Conservation (phyloP, 2,888 invertebrate genomes). For the Tuta absoluta region DNA sequence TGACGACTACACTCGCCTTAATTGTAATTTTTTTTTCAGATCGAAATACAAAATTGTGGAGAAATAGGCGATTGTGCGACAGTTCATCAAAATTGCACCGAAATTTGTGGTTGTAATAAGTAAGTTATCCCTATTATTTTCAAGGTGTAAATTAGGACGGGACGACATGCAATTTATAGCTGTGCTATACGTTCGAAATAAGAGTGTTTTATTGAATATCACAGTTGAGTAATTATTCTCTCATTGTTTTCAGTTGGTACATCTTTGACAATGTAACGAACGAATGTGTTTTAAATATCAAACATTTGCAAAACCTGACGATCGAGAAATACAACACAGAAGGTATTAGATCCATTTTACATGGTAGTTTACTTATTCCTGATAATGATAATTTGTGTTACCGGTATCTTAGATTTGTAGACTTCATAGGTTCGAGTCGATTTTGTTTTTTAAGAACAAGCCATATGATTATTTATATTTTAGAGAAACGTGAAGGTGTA, state of each 20-base stretch:
- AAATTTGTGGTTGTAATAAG: conserved; percentile 58
- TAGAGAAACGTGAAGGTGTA: no score
- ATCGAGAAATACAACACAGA: conserved; percentile 46
- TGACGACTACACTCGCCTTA: no score
- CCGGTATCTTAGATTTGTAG: no score
- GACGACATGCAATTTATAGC: no score
- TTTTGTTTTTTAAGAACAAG: no score
- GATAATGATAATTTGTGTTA: no score
- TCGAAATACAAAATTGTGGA: conserved; percentile 34
- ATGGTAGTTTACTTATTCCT: neutral
- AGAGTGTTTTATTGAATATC: neutral
- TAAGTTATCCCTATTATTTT: conserved; percentile 35
- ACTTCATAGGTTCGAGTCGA: no score
- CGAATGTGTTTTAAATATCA: conserved; percentile 53
- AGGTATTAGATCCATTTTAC: conserved; percentile 37
- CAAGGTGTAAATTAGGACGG: neutral
- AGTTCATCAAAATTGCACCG: conserved; percentile 39
- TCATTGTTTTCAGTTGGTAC: conserved; percentile 49
- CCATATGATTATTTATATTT: no score
- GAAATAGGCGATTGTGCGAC: conserved; percentile 47
- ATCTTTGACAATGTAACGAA: conserved; percentile 52
- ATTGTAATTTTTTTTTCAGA: neutral
- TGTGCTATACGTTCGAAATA: no score
- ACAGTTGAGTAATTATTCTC: neutral
- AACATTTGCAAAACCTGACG: conserved; percentile 46